These are phyloP conservation scores for Drosophila yooni DNA, from an alignment of 2,888 invertebrate genomes.

Conservation along the genomic window DNA sequence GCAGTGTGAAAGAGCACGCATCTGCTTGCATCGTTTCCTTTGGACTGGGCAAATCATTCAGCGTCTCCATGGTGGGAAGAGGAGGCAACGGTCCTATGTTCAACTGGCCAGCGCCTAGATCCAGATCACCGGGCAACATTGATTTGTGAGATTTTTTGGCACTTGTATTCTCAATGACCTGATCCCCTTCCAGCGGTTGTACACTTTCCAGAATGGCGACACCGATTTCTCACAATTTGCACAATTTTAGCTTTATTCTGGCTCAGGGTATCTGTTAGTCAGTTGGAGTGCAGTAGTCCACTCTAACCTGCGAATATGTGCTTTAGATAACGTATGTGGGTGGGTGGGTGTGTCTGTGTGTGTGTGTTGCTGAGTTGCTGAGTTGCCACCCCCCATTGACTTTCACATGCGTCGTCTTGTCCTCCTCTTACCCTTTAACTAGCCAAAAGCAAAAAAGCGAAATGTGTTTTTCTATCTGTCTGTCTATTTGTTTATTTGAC, in stretches of 20 bases:
- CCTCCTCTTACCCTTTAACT: slow-evolving; percentile 14
- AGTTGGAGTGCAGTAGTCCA: no score
- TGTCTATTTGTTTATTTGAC: slow-evolving; percentile 74
- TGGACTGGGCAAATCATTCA: background rate
- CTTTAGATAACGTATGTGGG: slow-evolving; percentile 51
- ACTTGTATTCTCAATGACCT: slow-evolving; percentile 4
- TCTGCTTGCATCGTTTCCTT: slow-evolving; percentile 90
- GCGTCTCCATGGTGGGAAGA: slow-evolving; percentile 85
- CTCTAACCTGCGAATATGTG: slow-evolving; percentile 64
- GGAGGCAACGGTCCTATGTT: slow-evolving; percentile 76
- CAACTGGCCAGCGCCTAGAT: slow-evolving; percentile 87
- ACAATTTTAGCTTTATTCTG: background rate
- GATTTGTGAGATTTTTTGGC: slow-evolving; percentile 42
- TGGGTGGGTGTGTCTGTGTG: slow-evolving; percentile 18
- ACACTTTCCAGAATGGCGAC: slow-evolving; percentile 26
- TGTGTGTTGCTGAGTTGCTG: slow-evolving; percentile 7
- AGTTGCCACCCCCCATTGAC: slow-evolving; percentile 65
- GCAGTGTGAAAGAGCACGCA: slow-evolving; percentile 89
- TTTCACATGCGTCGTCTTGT: slow-evolving; percentile 55
- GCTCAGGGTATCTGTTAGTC: no score
- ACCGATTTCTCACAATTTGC: background rate
- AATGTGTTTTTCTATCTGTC: slow-evolving; percentile 55
- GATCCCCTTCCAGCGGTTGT: background rate
- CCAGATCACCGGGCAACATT: slow-evolving; percentile 86
- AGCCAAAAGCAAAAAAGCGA: slow-evolving; percentile 55